phyloP scores from a whole-genome alignment of 2,113 vertebrate genomes.

The Corythaeola cristata region DNA sequence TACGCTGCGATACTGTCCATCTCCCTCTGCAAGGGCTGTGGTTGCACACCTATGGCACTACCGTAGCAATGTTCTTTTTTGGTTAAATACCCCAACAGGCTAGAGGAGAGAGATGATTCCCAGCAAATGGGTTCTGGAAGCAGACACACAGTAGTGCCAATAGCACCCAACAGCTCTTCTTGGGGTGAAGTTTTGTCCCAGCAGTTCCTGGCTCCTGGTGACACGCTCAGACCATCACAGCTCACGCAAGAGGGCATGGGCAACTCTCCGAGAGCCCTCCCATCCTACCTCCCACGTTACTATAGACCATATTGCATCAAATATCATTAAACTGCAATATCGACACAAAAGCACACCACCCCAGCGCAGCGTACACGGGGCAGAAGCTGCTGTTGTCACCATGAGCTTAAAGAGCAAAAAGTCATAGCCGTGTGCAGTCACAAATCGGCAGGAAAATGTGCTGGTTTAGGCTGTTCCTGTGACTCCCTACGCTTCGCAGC shows the following conservation, averaged over 20 bases:
- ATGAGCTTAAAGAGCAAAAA: background rate
- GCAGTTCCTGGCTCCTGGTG: background rate
- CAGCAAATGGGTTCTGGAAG: background rate
- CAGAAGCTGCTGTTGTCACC: background rate
- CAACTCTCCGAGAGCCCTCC: background rate
- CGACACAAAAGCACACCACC: background rate
- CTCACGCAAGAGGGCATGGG: background rate
- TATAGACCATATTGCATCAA: background rate
- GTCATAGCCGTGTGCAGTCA: accelerated
- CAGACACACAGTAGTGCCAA: background rate
- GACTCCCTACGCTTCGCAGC: accelerated
- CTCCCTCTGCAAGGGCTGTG: background rate
- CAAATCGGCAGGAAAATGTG: accelerated
- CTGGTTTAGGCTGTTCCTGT: accelerated
- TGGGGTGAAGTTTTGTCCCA: background rate
- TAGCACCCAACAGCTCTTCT: background rate
- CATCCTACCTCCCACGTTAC: background rate
- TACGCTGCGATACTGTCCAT: accelerated
- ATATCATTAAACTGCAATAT: background rate
- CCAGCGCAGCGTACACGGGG: accelerated
- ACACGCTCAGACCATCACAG: background rate
- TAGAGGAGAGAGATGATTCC: background rate
- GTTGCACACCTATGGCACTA: no score
- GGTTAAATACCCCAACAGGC: accelerated
- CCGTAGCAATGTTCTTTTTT: background rate